phyloP scores from a whole-genome alignment of 1,140 invertebrate species.

The Aphaenogaster ashmeadi region DNA sequence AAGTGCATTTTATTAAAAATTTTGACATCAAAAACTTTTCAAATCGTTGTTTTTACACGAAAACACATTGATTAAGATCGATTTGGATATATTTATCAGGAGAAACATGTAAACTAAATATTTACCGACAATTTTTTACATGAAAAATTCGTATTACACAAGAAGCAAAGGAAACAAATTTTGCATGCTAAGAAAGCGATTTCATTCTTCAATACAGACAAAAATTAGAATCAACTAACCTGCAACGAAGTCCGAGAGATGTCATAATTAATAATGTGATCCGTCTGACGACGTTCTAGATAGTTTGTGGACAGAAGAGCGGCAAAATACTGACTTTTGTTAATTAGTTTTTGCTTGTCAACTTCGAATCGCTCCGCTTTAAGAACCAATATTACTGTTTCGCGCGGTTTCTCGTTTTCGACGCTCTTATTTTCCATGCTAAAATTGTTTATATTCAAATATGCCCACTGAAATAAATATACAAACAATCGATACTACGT shows the following conservation, averaged over 20 bases:
- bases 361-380: conserved; percentile 40
- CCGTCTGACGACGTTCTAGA: conserved; percentile 60
- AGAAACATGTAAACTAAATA: too few relatives aligned
- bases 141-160: too few relatives aligned
- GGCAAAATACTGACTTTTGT: conserved; percentile 74
- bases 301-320: conserved; percentile 74
- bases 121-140: too few relatives aligned
- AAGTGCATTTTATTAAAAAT: too few relatives aligned
- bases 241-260: conserved; percentile 66
- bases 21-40: too few relatives aligned
- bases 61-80: too few relatives aligned
- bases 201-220: neutral
- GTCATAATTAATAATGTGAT: conserved; percentile 76
- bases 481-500: too few relatives aligned
- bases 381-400: conserved; percentile 61
- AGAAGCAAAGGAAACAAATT: neutral
- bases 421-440: neutral
- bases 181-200: neutral
- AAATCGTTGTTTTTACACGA: too few relatives aligned
- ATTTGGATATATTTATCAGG: too few relatives aligned
- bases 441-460: neutral
- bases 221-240: conserved; percentile 61
- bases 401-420: neutral
- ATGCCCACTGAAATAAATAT: too few relatives aligned
- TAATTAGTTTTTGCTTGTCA: conserved; percentile 64